Conservation (phyloP, 2,113 vertebrate species). For the Phrynosoma platyrhinos region DNA sequence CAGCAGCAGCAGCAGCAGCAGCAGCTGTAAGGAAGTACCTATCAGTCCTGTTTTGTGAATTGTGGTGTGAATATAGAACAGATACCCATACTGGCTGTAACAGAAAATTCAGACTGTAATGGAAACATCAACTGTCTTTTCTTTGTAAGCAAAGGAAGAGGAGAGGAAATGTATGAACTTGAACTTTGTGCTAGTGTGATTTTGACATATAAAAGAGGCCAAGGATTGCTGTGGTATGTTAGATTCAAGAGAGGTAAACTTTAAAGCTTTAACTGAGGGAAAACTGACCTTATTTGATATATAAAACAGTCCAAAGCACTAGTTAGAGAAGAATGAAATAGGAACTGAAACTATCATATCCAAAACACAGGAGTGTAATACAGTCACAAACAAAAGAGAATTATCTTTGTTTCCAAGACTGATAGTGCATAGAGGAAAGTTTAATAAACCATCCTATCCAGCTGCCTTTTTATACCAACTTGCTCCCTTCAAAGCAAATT, state of each 20-base stretch:
- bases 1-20: no score
- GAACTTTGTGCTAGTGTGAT: background rate
- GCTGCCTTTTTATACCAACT: background rate
- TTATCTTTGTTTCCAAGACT: background rate
- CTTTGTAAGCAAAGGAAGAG: background rate
- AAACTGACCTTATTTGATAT: background rate
- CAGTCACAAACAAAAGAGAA: background rate
- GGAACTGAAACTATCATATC: background rate
- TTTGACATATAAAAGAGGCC: background rate
- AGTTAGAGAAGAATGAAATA: background rate
- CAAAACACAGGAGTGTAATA: background rate
- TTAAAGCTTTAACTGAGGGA: background rate
- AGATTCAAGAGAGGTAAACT: background rate
- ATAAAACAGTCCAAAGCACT: background rate
- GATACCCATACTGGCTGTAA: no score
- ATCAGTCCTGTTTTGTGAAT: no score
- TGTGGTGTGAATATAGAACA: no score
- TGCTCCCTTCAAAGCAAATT: background rate
- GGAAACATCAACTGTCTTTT: background rate
- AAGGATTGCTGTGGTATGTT: no score
- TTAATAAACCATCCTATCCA: no score
- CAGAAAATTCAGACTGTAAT: no score
- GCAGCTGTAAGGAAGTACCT: no score
- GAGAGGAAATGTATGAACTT: background rate
- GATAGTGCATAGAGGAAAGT: background rate